Conservation (phyloP, 2,113 vertebrate species). For the Bettongia penicillata region DNA sequence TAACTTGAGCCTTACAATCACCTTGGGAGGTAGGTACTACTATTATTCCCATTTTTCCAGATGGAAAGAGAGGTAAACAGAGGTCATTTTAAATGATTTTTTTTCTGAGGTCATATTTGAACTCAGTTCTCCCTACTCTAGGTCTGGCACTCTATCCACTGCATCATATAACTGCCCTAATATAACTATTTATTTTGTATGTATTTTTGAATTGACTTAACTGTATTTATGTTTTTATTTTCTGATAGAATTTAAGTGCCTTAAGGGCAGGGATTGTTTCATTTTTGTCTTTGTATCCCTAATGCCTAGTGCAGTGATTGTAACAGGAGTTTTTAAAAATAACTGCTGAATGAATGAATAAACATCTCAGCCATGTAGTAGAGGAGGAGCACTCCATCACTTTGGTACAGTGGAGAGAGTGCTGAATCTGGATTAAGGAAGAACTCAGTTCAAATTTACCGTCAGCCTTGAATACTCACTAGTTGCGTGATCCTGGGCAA, state of each 20-base stretch:
- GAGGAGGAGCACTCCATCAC: background rate
- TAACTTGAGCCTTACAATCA: background rate
- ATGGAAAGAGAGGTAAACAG: background rate
- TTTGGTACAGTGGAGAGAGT: background rate
- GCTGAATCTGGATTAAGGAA: background rate
- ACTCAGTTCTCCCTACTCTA: background rate
- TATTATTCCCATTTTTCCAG: background rate
- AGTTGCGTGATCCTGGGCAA: background rate
- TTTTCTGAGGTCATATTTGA: background rate
- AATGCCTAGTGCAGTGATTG: background rate
- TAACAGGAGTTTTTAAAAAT: background rate
- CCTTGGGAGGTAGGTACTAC: background rate
- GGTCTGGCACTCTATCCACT: background rate
- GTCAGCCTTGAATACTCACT: background rate
- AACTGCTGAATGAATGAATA: background rate
- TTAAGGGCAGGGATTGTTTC: background rate
- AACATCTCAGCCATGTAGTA: background rate
- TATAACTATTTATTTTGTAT: background rate
- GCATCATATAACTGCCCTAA: background rate
- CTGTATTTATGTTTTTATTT: background rate
- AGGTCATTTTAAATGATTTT: background rate
- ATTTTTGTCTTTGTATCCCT: background rate
- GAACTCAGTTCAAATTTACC: background rate
- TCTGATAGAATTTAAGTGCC: background rate
- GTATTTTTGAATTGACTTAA: background rate